Base-by-base conservation (phyloP, 2,113 vertebrate genomes). In the Stomatorhinus ivindoensis region DNA sequence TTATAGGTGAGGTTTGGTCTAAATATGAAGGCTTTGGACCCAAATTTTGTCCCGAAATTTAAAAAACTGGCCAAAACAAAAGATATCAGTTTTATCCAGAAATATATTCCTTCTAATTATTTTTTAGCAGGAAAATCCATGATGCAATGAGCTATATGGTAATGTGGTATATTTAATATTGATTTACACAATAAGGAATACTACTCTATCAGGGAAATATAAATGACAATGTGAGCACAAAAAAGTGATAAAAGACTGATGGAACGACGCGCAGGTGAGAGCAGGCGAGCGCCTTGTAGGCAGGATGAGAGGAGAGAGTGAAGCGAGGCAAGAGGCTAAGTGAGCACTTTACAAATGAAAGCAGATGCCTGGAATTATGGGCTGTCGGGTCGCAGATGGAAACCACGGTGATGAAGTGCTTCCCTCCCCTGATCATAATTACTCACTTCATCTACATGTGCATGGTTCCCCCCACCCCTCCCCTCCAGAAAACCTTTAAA, bases 361-460 rank as follows among this genome's bases (percentile, higher is more conserved):
- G 96, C 97, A 98, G 97, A 98, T 97, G 97, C 96, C 96, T 98
- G 97, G 97, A 97, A 98, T 98, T 97, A 97, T 96, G 96, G 97
- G 96, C 95, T 97, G 97, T 98, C 97, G 96, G 96, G 96, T 96
- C 96, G 95, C 96, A 96, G 96, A 95, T 94, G 94, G 97, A 97
- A 96, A 95, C 96, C 95, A 96, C 95, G 95, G 95, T 98, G 97
- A 98, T 97, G 96, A 96, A 98, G 96, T 95, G 95, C 95, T 96
- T 95, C 95, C 95, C 95, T 96, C 94, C 96, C 94, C 94, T 94
- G 96, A 95, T 96, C 95, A 95, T 96, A 96, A 98, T 97, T 97
- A 97, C 93, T 98, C 97, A 97, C 96, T 96, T 95, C 93, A 93
- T 95, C 94, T 93, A 91, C 93, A 94, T 92, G 91, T 94, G 92